A percentile compares a stretch with the other conserved stretches of the same genome.
phyloP scores from a whole-genome alignment of 2,113 vertebrate species.

The Lophius piscatorius region DNA sequence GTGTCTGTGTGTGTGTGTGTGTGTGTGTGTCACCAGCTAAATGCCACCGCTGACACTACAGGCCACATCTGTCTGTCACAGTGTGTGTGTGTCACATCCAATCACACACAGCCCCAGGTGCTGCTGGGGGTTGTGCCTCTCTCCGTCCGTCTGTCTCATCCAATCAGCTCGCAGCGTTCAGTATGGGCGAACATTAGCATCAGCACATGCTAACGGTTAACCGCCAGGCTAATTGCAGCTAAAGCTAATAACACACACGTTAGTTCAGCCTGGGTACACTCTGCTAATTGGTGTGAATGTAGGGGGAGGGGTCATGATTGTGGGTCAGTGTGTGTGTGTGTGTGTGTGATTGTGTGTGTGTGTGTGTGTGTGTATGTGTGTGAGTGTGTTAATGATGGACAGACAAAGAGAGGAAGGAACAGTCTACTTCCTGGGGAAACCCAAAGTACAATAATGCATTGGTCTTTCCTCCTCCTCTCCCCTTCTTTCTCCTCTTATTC shows the following conservation, averaged over 20 bases:
- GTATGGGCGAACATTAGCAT: slow-evolving; percentile 37
- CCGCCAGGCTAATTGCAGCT: slow-evolving; percentile 22
- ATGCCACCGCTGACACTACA: slow-evolving; percentile 81
- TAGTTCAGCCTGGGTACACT: slow-evolving; percentile 47
- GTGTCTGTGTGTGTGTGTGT: slow-evolving; percentile 16
- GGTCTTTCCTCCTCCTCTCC: background rate
- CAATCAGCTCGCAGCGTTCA: slow-evolving; percentile 30
- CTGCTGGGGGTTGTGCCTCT: slow-evolving; percentile 45
- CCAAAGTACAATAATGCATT: no score
- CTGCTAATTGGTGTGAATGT: slow-evolving; percentile 38
- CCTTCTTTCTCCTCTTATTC: background rate
- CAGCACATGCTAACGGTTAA: slow-evolving; percentile 45
- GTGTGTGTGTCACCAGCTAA: slow-evolving; percentile 76
- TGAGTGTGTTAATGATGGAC: background rate
- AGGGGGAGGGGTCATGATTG: background rate
- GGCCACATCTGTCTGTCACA: slow-evolving; percentile 45
- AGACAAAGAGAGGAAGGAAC: slow-evolving; percentile 41
- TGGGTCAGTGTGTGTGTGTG: slow-evolving; percentile 12
- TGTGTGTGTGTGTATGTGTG: slow-evolving; percentile 6
- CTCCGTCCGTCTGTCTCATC: slow-evolving; percentile 38
- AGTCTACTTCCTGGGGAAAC: slow-evolving; percentile 20
- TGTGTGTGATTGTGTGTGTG: slow-evolving; percentile 14
- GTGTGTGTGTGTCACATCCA: slow-evolving; percentile 74
- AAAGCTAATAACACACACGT: slow-evolving; percentile 33
- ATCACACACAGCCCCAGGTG: slow-evolving; percentile 75